Base-by-base conservation (phyloP, 2,797 vertebrate species). In the Gila robusta region DNA sequence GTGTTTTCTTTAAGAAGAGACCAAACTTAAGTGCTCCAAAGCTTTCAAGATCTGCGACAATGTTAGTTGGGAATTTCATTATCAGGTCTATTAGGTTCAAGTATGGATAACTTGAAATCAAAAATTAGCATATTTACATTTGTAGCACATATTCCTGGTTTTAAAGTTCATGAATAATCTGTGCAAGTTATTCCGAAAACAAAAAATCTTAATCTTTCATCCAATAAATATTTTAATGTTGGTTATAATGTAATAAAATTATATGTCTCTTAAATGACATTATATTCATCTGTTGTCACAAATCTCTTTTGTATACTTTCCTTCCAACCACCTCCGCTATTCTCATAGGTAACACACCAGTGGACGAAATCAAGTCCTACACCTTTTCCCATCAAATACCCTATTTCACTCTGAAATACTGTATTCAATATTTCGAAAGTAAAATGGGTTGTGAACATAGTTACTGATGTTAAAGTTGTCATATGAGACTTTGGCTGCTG, bases 381-480 rank as follows among this genome's bases (percentile, higher is more conserved):
- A 26, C 2, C n/a, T 28, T 62, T 62, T 62, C n/a, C 9, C 59
- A 14, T 12, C 9, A 62, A 62, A 62, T 28, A 28, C 8, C 2
- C n/a, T 12, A n/a, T 6, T 26, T 62, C 11, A 26, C 11, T 28
- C 11, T 1, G 2, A 62, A 62, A 14, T 26, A 44, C 41, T 44
- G 41, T 44, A 26, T 62, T 12, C n/a, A 5, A 26, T 12, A 12
- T 21, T 62, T 26, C 1, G 4, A 62, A 62, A 62, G 56, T 12
- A 62, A 59, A 62, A 12, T 62, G 10, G 4, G n/a, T 92, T 0
- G 80, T 82, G 0, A 94, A 93, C 79, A 96, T 91, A 39, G 95
- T 94, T 10, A 19, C 9, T 49, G 44, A 49, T 1, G 9, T 32
- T 19, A 21, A 6, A 74, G 17, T 74, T 12, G 8, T 32, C 19